These are phyloP conservation scores for Plebejus anna DNA, from an alignment of 2,888 invertebrate genomes.

Conservation along the genomic window DNA sequence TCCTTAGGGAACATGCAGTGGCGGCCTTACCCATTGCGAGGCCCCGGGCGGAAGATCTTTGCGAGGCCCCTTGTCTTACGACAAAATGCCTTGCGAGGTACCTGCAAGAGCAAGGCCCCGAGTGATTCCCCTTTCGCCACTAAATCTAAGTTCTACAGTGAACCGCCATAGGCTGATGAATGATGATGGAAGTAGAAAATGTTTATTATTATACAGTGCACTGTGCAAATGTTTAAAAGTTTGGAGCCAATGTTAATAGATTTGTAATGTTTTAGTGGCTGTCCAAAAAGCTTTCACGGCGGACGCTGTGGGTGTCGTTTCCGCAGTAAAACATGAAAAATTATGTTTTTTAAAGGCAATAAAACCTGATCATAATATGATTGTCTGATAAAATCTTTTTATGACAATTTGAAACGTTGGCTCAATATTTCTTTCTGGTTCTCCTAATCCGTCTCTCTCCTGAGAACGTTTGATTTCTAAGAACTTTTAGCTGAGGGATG, in stretches of 20 bases:
- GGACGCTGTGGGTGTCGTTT: slow-evolving; percentile 12
- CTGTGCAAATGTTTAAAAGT: neutral
- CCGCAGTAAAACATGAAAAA: slow-evolving; percentile 19
- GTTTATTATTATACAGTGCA: no score
- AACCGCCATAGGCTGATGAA: no score
- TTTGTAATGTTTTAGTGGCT: neutral
- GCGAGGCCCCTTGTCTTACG: no score
- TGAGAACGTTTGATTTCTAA: neutral
- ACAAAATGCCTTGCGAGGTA: no score
- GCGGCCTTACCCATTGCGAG: no score
- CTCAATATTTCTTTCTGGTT: neutral
- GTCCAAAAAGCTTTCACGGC: slow-evolving; percentile 14
- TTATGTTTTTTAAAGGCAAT: slow-evolving; percentile 12
- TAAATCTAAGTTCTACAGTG: no score
- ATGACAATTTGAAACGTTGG: slow-evolving; percentile 4
- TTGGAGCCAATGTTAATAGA: neutral
- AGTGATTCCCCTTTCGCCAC: no score
- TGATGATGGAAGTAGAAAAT: no score
- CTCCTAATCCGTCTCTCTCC: neutral
- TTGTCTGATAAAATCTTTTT: slow-evolving; percentile 1
- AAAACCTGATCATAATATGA: slow-evolving; percentile 4
- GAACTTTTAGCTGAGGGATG: neutral
- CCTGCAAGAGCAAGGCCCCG: no score
- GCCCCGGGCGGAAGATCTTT: no score
- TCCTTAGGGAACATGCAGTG: no score